Percentiles rank a stretch among this genome's conserved stretches.
These are phyloP conservation scores for Mus caroli DNA, from an alignment of 2,797 vertebrate genomes.

Conservation along the genomic window DNA sequence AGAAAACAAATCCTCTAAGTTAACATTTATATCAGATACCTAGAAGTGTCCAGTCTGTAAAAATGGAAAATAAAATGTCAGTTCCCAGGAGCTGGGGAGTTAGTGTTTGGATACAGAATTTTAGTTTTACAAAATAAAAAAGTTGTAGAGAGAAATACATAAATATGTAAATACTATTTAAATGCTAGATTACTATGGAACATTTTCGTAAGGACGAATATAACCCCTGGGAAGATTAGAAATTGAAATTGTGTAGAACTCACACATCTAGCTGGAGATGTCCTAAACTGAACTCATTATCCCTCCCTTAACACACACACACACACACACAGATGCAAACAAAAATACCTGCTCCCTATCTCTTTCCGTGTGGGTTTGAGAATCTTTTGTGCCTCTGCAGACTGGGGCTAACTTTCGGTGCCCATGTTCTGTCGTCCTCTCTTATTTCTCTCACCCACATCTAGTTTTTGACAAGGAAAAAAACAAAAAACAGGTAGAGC, in stretches of 20 bases:
- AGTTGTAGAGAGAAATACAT: slow-evolving; percentile 15
- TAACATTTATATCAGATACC: neutral
- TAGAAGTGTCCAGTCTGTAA: neutral
- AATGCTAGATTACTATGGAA: slow-evolving; percentile 58
- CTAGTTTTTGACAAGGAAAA: neutral
- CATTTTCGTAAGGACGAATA: slow-evolving; percentile 61
- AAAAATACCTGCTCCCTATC: neutral
- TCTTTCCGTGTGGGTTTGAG: neutral
- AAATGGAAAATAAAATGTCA: neutral
- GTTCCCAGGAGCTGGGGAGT: neutral
- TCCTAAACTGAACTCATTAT: slow-evolving; percentile 3
- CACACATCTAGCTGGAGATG: slow-evolving; percentile 11
- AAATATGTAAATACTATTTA: slow-evolving; percentile 58
- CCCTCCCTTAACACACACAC: neutral
- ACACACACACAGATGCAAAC: neutral
- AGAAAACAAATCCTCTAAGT: neutral
- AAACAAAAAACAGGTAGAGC: neutral
- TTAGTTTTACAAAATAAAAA: slow-evolving; percentile 3
- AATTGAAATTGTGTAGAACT: slow-evolving; percentile 29
- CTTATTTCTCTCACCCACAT: neutral
- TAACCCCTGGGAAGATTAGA: slow-evolving; percentile 43
- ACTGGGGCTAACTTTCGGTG: too few relatives aligned
- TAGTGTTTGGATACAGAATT: neutral
- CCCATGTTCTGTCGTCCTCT: neutral
- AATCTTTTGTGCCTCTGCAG: too few relatives aligned